These are phyloP conservation scores for Microplitis demolitor DNA, from an alignment of 1,140 invertebrate species.

Conservation along the genomic window DNA sequence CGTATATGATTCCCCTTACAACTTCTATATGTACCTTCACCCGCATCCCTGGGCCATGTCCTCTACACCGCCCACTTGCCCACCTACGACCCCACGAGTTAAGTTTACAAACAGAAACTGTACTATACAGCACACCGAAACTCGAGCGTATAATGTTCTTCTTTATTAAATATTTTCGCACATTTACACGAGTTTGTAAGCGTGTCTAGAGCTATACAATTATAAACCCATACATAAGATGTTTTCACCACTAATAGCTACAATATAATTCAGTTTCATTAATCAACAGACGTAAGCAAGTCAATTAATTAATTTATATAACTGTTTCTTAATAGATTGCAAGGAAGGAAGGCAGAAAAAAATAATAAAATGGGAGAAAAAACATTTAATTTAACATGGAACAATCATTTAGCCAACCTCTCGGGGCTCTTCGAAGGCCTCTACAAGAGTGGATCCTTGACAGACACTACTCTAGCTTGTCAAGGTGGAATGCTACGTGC, in stretches of 20 bases:
- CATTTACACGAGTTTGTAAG: background rate
- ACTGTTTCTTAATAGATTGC: background rate
- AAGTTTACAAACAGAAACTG: slow-evolving; percentile 27
- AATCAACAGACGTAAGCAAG: too few species aligned
- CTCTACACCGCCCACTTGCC: background rate
- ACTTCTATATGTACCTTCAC: background rate
- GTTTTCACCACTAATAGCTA: background rate
- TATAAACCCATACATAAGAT: background rate
- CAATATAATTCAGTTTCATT: too few species aligned
- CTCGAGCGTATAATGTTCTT: slow-evolving; percentile 14
- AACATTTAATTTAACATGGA: slow-evolving; percentile 75
- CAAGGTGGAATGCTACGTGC: slow-evolving; percentile 70
- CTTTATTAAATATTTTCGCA: slow-evolving; percentile 9
- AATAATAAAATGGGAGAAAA: slow-evolving; percentile 62
- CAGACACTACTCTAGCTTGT: slow-evolving; percentile 70
- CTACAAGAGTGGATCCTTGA: slow-evolving; percentile 71
- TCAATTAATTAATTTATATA: background rate
- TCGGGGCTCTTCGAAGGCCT: slow-evolving; percentile 73
- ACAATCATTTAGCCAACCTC: slow-evolving; percentile 75
- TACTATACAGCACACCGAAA: background rate
- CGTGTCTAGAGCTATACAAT: background rate
- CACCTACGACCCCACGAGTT: background rate
- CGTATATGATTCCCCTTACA: too few species aligned
- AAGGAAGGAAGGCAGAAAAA: background rate
- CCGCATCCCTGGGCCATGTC: background rate